These are phyloP conservation scores for Dryobotodes eremita DNA, from an alignment of 2,888 invertebrate genomes.

Conservation along the genomic window DNA sequence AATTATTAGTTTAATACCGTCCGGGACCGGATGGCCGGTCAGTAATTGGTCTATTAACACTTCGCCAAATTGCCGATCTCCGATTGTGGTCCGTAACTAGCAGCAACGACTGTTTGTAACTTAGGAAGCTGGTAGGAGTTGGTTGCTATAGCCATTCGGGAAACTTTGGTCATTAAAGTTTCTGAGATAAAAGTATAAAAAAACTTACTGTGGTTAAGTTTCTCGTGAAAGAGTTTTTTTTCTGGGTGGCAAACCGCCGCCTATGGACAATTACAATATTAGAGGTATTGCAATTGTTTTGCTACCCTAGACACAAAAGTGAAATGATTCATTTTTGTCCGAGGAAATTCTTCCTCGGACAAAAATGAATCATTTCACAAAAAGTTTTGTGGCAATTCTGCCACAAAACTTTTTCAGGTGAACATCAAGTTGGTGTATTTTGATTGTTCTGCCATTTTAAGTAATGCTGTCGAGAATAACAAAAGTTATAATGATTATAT, in stretches of 20 bases:
- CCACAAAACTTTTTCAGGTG: background rate
- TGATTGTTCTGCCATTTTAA: too few relatives aligned
- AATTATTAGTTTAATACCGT: constrained; percentile 67
- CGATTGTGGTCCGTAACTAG: constrained; percentile 49
- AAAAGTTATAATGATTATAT: background rate
- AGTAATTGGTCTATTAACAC: constrained; percentile 70
- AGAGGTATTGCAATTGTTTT: background rate
- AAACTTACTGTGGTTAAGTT: background rate
- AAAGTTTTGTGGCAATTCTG: too few relatives aligned
- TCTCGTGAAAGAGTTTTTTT: too few relatives aligned
- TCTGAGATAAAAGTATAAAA: background rate
- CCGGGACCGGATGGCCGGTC: constrained; percentile 39
- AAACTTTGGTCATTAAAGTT: constrained; percentile 20
- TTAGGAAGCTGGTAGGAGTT: background rate
- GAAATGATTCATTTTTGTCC: background rate
- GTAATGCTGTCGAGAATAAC: too few relatives aligned
- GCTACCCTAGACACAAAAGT: background rate
- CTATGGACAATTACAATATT: background rate
- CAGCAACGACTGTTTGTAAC: constrained; percentile 32
- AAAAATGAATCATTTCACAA: too few relatives aligned
- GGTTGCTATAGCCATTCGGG: background rate
- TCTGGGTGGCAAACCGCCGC: background rate
- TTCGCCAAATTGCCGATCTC: constrained; percentile 69
- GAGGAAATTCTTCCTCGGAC: too few relatives aligned
- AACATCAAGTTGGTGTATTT: background rate